These are phyloP conservation scores for Tipula lateralis DNA, from an alignment of 2,888 invertebrate genomes.

Conservation along the genomic window DNA sequence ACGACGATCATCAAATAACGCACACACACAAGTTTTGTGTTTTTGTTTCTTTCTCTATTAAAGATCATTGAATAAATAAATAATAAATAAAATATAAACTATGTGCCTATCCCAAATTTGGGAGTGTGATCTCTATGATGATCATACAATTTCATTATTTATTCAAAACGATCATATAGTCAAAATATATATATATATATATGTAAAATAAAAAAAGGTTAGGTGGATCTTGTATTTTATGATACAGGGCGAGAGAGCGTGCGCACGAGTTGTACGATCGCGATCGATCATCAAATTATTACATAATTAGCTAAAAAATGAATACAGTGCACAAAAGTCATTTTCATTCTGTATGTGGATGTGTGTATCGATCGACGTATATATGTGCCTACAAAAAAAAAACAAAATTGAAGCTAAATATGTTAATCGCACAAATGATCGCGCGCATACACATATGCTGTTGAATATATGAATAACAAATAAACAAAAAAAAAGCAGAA, in stretches of 20 bases:
- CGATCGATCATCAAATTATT: not conserved
- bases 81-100: not conserved
- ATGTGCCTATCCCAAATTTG: not conserved
- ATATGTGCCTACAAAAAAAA: not conserved
- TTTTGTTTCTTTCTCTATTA: too few species aligned
- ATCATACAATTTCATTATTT: not conserved
- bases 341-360: not conserved
- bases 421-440: conserved; percentile 19
- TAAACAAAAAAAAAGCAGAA: not conserved
- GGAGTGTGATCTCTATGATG: not conserved
- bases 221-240: not conserved
- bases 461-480: conserved; percentile 19
- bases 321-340: not conserved
- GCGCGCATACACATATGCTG: conserved; percentile 19
- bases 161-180: not conserved
- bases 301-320: not conserved
- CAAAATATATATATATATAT: not conserved
- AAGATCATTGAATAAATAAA: conserved; percentile 11
- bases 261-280: conserved; percentile 2
- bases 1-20: conserved; percentile 1
- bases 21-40: not conserved
- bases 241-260: not conserved
- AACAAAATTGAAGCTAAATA: not conserved
- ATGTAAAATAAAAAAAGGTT: not conserved
- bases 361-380: not conserved